Evolutionary conservation across 2,113 vertebrate genomes (phyloP).

Genomic region (Dasyurus viverrinus): DNA sequence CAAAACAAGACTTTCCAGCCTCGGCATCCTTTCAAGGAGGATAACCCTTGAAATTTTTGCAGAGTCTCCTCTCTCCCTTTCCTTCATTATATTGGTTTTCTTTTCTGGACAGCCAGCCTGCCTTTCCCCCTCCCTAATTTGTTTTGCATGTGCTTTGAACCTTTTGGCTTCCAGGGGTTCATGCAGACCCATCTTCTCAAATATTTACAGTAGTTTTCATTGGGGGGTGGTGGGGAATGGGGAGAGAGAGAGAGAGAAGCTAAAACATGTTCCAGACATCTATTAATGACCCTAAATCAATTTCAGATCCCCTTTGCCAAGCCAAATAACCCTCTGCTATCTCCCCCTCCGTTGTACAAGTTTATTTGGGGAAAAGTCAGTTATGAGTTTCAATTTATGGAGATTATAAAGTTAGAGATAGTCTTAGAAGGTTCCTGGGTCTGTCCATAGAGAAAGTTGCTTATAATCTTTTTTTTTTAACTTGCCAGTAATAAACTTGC

Average conservation of each 20-base stretch:
- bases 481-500: conserved; percentile 67
- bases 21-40: conserved; percentile 56
- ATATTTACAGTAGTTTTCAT: conserved; percentile 38
- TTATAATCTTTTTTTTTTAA: conserved; percentile 58
- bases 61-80: conserved; percentile 56
- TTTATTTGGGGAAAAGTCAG: conserved; percentile 72
- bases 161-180: conserved; percentile 27
- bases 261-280: conserved; percentile 22
- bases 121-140: background rate
- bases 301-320: conserved; percentile 61
- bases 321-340: conserved; percentile 50
- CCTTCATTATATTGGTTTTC: conserved; percentile 51
- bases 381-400: conserved; percentile 71
- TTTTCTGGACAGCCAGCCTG: background rate
- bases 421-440: conserved; percentile 62
- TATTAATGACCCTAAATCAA: conserved; percentile 57
- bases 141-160: conserved; percentile 30
- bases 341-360: conserved; percentile 44
- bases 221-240: background rate
- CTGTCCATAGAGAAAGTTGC: conserved; percentile 54
- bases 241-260: background rate
- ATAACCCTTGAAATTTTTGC: conserved; percentile 54
- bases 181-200: conserved; percentile 38
- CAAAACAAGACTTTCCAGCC: conserved; percentile 45
- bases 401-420: conserved; percentile 68